Conservation (phyloP, 2,888 invertebrate genomes). For the Apamea epomidion region DNA sequence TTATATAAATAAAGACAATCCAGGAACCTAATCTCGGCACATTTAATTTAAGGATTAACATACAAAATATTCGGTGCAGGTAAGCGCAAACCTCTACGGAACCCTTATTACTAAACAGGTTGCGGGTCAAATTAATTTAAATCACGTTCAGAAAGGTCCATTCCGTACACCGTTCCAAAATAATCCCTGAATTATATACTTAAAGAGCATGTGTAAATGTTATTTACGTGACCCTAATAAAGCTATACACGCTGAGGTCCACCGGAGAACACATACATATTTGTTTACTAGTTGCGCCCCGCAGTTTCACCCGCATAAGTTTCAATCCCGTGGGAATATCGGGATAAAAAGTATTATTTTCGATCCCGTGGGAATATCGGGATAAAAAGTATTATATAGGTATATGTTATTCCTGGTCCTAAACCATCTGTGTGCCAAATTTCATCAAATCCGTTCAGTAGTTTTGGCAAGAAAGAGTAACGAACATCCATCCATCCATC, state of each 20-base stretch:
- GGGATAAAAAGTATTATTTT: no score
- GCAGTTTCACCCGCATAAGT: no score
- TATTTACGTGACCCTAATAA: slow-evolving; percentile 8
- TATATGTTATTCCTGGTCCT: no score
- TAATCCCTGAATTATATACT: slow-evolving; percentile 46
- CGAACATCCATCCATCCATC: no score
- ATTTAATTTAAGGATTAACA: slow-evolving; percentile 43
- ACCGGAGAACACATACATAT: not conserved
- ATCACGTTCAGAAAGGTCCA: slow-evolving; percentile 42
- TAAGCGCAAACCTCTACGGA: slow-evolving; percentile 24
- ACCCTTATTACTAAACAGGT: slow-evolving; percentile 58
- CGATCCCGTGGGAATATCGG: no score
- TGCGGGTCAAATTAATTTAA: slow-evolving; percentile 63
- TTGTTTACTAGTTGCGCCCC: no score
- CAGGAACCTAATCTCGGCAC: slow-evolving; percentile 15
- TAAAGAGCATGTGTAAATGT: slow-evolving; percentile 33
- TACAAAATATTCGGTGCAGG: slow-evolving; percentile 20
- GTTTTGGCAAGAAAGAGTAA: no score
- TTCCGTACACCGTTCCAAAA: slow-evolving; percentile 28
- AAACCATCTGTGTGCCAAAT: no score
- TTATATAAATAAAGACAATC: slow-evolving; percentile 22
- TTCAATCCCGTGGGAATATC: no score
- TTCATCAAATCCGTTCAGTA: no score
- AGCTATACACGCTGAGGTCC: not conserved
- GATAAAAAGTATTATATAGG: no score